phyloP scores from a whole-genome alignment of 2,113 vertebrate species.

The Gambusia holbrooki region DNA sequence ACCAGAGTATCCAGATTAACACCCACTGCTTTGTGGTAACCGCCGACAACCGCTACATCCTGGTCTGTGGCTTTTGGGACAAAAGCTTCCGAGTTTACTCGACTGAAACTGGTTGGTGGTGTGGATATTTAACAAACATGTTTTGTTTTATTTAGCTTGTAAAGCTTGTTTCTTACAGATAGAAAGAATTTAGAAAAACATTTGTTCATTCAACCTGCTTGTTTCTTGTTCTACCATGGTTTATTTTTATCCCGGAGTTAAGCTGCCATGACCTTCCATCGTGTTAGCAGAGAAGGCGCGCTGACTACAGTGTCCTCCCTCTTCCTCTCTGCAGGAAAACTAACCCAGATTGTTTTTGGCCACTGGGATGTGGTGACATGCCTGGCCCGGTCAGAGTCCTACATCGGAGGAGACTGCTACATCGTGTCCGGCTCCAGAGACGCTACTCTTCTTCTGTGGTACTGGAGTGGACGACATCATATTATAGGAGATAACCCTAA shows the following conservation, averaged over 20 bases:
- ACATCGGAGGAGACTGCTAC: conserved; percentile 98
- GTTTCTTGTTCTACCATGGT: not conserved
- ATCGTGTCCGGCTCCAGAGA: conserved; percentile 97
- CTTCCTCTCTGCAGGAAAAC: conserved; percentile 79
- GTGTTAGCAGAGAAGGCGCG: conserved; percentile 3
- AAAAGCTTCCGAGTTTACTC: conserved; percentile 99
- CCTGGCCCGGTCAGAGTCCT: conserved; percentile 95
- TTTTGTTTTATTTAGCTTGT: not conserved
- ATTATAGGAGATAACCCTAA: conserved; percentile 99
- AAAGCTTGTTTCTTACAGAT: not conserved
- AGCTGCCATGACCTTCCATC: not conserved
- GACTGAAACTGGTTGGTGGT: conserved; percentile 90
- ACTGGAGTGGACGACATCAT: conserved; percentile 98
- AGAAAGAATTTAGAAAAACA: not conserved
- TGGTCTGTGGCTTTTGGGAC: conserved; percentile 99
- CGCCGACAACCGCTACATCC: conserved; percentile 97
- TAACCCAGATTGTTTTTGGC: conserved; percentile 98
- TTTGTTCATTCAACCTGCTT: not conserved
- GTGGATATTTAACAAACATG: not conserved
- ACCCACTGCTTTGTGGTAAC: conserved; percentile 98
- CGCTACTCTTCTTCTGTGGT: conserved; percentile 96
- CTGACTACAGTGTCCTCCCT: not conserved
- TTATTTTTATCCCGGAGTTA: not conserved
- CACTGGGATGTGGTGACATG: conserved; percentile 99
- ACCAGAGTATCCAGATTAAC: conserved; percentile 99